Percentiles rank a stretch among this genome's conserved stretches.
Evolutionary conservation across 2,888 invertebrate species (phyloP).

Genomic region (Leptarthrus brevirostris): DNA sequence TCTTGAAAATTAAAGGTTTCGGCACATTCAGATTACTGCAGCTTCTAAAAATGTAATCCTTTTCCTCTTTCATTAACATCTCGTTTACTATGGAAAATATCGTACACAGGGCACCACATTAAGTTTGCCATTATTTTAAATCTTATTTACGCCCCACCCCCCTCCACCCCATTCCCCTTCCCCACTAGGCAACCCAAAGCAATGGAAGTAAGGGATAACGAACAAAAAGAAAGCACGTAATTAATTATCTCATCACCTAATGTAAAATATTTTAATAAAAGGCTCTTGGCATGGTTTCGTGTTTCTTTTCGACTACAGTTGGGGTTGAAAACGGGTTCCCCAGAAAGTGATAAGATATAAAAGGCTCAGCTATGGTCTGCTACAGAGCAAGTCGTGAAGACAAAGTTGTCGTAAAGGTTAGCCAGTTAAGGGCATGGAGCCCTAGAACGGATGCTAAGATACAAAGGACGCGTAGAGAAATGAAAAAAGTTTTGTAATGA

Average conservation of each 20-base stretch:
- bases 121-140: slow-evolving; percentile 14
- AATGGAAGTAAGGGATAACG: background rate
- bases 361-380: slow-evolving; percentile 22
- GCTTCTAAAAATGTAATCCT: background rate
- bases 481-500: slow-evolving; percentile 26
- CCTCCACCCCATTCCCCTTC: background rate
- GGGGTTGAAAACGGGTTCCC: background rate
- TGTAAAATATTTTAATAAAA: slow-evolving; percentile 46
- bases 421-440: slow-evolving; percentile 23
- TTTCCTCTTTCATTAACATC: slow-evolving; percentile 4
- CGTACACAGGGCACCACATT: background rate
- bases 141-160: background rate
- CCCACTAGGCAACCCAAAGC: background rate
- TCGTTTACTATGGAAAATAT: slow-evolving; percentile 1
- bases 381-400: slow-evolving; percentile 8
- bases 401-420: slow-evolving; percentile 38
- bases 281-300: slow-evolving; percentile 25
- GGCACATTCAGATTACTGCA: background rate
- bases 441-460: slow-evolving; percentile 14
- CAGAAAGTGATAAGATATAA: slow-evolving; percentile 29
- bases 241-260: slow-evolving; percentile 46
- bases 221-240: slow-evolving; percentile 36
- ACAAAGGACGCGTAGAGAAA: slow-evolving; percentile 34
- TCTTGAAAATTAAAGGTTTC: too few species aligned
- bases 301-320: slow-evolving; percentile 19